Evolutionary conservation across 2,888 invertebrate species (phyloP).

Genomic region (Trichogramma evanescens): DNA sequence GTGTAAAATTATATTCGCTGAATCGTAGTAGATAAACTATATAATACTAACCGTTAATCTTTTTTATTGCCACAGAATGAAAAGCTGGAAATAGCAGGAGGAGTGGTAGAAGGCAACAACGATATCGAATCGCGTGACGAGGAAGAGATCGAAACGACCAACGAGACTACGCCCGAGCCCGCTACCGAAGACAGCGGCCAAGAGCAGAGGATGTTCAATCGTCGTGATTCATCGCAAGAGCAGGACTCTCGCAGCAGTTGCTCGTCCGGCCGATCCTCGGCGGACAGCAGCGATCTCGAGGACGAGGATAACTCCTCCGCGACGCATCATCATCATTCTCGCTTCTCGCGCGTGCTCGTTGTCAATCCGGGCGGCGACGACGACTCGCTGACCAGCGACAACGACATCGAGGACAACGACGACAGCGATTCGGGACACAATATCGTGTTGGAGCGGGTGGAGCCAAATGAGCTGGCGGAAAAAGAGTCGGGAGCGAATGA

Average conservation of each 20-base stretch:
- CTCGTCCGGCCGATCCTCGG: slow-evolving; percentile 44
- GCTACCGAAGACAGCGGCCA: slow-evolving; percentile 22
- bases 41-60: no score
- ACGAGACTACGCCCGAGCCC: slow-evolving; percentile 21
- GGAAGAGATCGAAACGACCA: slow-evolving; percentile 22
- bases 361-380: slow-evolving; percentile 38
- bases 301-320: slow-evolving; percentile 28
- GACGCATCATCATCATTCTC: no score
- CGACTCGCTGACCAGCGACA: slow-evolving; percentile 40
- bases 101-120: slow-evolving; percentile 22
- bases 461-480: slow-evolving; percentile 23
- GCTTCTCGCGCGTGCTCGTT: slow-evolving; percentile 44
- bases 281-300: slow-evolving; percentile 44
- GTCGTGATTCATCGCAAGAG: slow-evolving; percentile 26
- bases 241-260: slow-evolving; percentile 34
- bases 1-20: slow-evolving; percentile 1
- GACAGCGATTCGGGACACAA: slow-evolving; percentile 35
- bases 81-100: slow-evolving; percentile 11
- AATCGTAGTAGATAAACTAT: not conserved
- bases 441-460: slow-evolving; percentile 31
- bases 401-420: slow-evolving; percentile 41
- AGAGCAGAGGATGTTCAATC: slow-evolving; percentile 33
- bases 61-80: not conserved
- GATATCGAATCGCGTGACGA: slow-evolving; percentile 15
- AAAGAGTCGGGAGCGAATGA: slow-evolving; percentile 14